Evolutionary conservation across 2,797 vertebrate genomes (phyloP).

Genomic region (Crenuchus spilurus): DNA sequence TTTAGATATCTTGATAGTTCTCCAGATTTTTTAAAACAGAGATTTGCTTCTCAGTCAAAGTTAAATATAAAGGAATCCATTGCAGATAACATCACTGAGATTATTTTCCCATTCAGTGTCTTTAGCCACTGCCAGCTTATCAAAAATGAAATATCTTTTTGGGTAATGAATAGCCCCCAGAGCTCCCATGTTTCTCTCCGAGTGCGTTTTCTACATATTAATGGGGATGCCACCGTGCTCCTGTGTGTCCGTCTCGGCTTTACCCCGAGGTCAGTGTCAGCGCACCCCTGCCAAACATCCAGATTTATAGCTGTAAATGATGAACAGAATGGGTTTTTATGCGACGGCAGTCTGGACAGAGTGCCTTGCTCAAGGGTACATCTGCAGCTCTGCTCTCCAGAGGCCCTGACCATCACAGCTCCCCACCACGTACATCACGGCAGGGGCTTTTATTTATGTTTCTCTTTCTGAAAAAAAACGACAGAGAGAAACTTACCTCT

Average conservation of each 20-base stretch:
- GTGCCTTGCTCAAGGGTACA: conserved; percentile 63
- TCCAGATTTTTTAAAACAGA: neutral
- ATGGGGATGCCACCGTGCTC: conserved; percentile 6
- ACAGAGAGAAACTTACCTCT: conserved; percentile 38
- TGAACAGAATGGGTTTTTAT: conserved; percentile 46
- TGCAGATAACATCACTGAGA: neutral
- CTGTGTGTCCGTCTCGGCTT: conserved; percentile 18
- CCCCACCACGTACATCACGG: conserved; percentile 28
- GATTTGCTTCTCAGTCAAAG: neutral
- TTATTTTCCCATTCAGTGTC: conserved; percentile 24
- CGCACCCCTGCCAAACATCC: conserved; percentile 29
- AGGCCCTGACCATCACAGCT: conserved; percentile 61
- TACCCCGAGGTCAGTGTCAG: conserved; percentile 36
- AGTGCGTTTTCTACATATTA: conserved; percentile 32
- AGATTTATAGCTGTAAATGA: conserved; percentile 55
- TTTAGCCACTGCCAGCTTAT: conserved; percentile 1
- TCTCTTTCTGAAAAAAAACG: conserved; percentile 30
- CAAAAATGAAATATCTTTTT: conserved; percentile 5
- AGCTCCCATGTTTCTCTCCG: neutral
- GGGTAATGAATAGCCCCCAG: conserved; percentile 9
- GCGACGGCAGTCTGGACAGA: conserved; percentile 31
- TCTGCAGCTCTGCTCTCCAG: conserved; percentile 56
- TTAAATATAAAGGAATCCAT: conserved; percentile 6
- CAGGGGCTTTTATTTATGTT: conserved; percentile 55
- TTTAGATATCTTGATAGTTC: neutral